Base-by-base conservation (phyloP, 2,797 vertebrate species). In the Caiman crocodilus region DNA sequence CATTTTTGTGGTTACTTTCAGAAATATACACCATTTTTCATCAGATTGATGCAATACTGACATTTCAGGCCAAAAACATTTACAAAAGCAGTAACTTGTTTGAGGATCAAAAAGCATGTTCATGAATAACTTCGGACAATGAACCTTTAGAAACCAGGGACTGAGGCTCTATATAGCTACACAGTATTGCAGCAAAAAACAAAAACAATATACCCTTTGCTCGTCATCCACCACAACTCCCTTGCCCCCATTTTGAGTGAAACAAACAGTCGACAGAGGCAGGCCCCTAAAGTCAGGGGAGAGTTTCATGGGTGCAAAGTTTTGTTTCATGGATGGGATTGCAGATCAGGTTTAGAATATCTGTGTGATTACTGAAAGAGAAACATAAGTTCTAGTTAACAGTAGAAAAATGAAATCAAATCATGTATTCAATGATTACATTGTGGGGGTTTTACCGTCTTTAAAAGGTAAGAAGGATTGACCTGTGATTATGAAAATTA, bases 1-100 rank as follows among this genome's bases (percentile, higher is more conserved):
- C 77, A 82, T 56, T 88, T 92, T 94, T 94, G 79, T 80, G 15
- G 17, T 91, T 90, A 78, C 25, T 86, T 60, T 84, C 57, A 59
- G 13, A 90, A 80, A 84, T 87, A 78, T 32, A 74, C 63, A 87
- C 90, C 85, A 93, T 94, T 94, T 96, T 91, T 94, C 32, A 90
- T 87, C 55, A 84, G 79, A 73, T 61, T 79, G 35, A 64, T 69
- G 82, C 11, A 86, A 64, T 69, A 90, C 89, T 93, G 93, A 76
- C 82, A 95, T 90, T 84, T 85, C 69, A 93, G 58, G 42, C 42
- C 42, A 50, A 50, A 87, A 17, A 80, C 76, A 87, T 79, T 89
- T 59, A 79, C 69, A 84, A 87, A 95, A 92, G 82, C 55, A 95
- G 17, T 11, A 84, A 64, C 82, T 94, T 60, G 80, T 25, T 91